phyloP scores from a whole-genome alignment of 2,797 vertebrate species.

The Xenops minutus region DNA sequence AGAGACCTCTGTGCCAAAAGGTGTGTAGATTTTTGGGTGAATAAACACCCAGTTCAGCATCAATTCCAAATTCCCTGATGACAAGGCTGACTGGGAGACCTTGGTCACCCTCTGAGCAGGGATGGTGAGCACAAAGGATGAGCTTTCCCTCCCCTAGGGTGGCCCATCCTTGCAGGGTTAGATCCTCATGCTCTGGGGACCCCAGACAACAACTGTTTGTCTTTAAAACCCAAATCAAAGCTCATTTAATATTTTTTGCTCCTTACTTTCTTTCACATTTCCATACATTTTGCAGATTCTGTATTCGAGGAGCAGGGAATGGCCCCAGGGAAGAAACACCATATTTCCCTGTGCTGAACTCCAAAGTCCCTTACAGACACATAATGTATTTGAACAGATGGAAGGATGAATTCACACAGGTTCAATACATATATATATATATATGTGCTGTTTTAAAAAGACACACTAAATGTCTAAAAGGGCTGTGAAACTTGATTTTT shows the following conservation, averaged over 20 bases:
- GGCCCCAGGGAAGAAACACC: neutral
- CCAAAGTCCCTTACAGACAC: neutral
- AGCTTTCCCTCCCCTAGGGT: neutral
- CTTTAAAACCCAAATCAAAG: neutral
- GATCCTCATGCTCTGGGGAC: neutral
- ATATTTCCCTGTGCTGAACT: neutral
- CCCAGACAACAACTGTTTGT: neutral
- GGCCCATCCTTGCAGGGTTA: neutral
- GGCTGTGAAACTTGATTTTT: neutral
- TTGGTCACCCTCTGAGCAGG: neutral
- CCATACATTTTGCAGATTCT: neutral
- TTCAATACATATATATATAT: neutral
- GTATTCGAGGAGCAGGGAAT: neutral
- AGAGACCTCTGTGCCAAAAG: neutral
- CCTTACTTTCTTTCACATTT: neutral
- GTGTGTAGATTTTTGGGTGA: neutral
- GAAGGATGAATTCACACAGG: neutral
- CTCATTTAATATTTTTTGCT: neutral
- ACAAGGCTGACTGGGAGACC: neutral
- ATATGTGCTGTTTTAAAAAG: neutral
- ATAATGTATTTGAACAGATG: neutral
- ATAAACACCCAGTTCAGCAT: neutral
- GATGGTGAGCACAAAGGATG: neutral
- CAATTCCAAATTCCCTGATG: neutral
- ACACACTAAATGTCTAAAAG: neutral